Percentiles rank a stretch among this genome's conserved stretches.
Evolutionary conservation across 2,888 invertebrate species (phyloP).

Genomic region (Pristionchus fissidentatus): DNA sequence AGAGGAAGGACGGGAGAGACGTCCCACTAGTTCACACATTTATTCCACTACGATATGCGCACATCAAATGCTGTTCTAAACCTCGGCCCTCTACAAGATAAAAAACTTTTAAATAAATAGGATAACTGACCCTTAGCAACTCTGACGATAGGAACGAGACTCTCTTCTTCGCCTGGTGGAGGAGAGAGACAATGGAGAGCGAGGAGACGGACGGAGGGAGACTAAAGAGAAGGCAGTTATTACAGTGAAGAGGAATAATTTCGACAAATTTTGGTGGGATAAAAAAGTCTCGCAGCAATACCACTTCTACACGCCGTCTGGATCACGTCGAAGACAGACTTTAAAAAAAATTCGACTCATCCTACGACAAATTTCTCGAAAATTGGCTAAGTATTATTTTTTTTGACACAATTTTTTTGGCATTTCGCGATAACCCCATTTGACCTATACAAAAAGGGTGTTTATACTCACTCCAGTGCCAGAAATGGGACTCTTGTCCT

Average conservation of each 20-base stretch:
- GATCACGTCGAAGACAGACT: no score
- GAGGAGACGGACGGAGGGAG: conserved; percentile 17
- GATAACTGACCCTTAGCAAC: conserved; percentile 35
- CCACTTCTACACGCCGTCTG: background rate
- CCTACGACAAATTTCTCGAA: no score
- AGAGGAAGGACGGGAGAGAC: background rate
- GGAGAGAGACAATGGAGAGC: conserved; percentile 45
- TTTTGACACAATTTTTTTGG: no score
- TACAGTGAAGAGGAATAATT: background rate
- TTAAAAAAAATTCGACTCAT: no score
- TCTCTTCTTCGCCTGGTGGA: conserved; percentile 42
- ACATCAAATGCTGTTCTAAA: no score
- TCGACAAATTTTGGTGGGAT: background rate
- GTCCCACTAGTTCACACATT: background rate
- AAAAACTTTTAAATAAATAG: no score
- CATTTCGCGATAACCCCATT: no score
- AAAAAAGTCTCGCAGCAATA: background rate
- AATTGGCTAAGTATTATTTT: no score
- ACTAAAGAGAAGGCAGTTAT: background rate
- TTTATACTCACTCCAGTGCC: background rate
- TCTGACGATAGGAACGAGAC: conserved; percentile 40
- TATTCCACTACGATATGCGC: no score
- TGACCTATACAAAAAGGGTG: no score
- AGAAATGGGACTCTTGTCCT: conserved; percentile 40
- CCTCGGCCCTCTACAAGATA: no score